Evolutionary conservation across 30 jellyfish, hydroid and myxozoan species (phyloP).

Genomic region (Pelagia noctiluca): DNA sequence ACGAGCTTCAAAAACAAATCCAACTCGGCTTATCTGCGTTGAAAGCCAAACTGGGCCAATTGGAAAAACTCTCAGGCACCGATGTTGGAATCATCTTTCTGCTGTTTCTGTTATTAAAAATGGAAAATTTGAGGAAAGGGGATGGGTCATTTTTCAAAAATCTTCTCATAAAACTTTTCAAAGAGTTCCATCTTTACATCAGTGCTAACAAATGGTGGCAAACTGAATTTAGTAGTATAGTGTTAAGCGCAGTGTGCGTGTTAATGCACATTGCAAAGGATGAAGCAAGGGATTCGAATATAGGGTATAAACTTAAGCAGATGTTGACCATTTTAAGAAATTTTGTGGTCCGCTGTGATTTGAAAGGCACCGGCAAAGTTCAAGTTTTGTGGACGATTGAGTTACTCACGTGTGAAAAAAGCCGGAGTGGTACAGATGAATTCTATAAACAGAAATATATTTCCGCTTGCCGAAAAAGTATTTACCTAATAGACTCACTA

Average conservation of each 20-base stretch:
- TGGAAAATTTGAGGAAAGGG: conserved; percentile 52
- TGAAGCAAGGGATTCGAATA: background rate
- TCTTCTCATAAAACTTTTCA: conserved; percentile 33
- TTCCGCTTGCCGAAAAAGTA: conserved; percentile 3
- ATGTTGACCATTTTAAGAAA: conserved; percentile 7
- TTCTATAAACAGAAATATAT: conserved; percentile 26
- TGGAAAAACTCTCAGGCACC: conserved; percentile 30
- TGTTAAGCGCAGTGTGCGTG: conserved; percentile 46
- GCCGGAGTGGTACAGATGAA: background rate
- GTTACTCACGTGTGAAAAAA: background rate
- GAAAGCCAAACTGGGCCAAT: conserved; percentile 29
- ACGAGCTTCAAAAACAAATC: conserved; percentile 48
- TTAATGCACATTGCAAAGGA: conserved; percentile 10
- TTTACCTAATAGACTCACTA: conserved; percentile 16
- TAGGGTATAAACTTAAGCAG: conserved; percentile 10
- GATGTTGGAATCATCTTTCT: conserved; percentile 73
- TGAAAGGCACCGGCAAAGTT: conserved; percentile 21
- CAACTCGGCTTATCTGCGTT: conserved; percentile 45
- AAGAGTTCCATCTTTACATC: conserved; percentile 30
- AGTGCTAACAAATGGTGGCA: conserved; percentile 27
- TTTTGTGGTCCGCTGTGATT: background rate
- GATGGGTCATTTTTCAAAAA: conserved; percentile 35
- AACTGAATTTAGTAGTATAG: conserved; percentile 5
- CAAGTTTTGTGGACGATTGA: conserved; percentile 47
- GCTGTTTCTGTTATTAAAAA: conserved; percentile 29